Percentiles rank a stretch among this genome's conserved stretches.
Conservation (phyloP, 2,797 vertebrate genomes). For the Somateria mollissima region DNA sequence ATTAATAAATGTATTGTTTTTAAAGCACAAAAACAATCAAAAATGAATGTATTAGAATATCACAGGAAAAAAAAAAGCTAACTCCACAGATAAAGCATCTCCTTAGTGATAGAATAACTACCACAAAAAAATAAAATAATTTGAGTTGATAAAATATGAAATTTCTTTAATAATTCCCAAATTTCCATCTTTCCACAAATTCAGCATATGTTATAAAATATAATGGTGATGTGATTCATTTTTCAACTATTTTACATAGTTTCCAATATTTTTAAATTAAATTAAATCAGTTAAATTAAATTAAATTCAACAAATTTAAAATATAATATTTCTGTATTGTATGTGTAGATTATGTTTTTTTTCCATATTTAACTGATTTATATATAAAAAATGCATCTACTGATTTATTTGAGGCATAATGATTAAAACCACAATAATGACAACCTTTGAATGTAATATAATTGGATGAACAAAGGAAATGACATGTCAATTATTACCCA, state of each 20-base stretch:
- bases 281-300: no score
- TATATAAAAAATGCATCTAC: not conserved
- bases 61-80: not conserved
- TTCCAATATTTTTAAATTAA: not conserved
- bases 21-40: not conserved
- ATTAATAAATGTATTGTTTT: not conserved
- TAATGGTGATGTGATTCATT: not conserved
- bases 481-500: not conserved
- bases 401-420: not conserved
- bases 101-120: not conserved
- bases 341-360: not conserved
- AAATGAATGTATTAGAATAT: not conserved
- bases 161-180: not conserved
- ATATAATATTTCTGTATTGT: not conserved
- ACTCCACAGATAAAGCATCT: not conserved
- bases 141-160: not conserved
- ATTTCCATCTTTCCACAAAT: not conserved
- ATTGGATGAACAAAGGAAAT: not conserved
- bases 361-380: not conserved
- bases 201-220: not conserved
- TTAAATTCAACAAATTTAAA: not conserved
- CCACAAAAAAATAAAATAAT: not conserved
- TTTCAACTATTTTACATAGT: not conserved
- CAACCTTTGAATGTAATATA: not conserved
- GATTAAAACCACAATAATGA: not conserved